phyloP scores from a whole-genome alignment of 2,113 vertebrate species.

The Hemichromis elongatus region DNA sequence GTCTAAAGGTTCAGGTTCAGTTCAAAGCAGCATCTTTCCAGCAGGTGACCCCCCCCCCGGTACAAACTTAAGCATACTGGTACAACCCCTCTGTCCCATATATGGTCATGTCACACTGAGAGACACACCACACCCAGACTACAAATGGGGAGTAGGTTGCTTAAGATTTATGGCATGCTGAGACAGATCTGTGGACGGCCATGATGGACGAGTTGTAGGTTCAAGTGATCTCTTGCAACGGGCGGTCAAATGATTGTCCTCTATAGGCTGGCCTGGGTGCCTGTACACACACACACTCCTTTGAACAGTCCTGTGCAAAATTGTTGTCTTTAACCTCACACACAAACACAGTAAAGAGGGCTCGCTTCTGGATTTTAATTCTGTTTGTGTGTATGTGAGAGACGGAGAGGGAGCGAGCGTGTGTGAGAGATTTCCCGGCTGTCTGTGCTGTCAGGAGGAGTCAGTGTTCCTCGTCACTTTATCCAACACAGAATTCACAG shows the following conservation, averaged over 20 bases:
- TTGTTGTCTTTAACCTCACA: neutral
- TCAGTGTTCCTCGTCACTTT: slow-evolving; percentile 30
- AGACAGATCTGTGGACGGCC: slow-evolving; percentile 36
- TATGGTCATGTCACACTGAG: slow-evolving; percentile 54
- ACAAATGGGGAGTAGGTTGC: neutral
- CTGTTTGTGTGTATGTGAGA: neutral
- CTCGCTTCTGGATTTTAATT: neutral
- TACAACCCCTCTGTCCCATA: slow-evolving; percentile 43
- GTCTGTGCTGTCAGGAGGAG: slow-evolving; percentile 34
- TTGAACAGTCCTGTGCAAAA: neutral
- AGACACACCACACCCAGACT: neutral
- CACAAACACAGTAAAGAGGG: neutral
- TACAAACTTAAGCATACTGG: neutral
- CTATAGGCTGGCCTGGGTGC: neutral
- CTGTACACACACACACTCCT: neutral
- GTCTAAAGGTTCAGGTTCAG: neutral
- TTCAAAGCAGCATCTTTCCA: neutral
- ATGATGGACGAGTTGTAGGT: slow-evolving; percentile 41
- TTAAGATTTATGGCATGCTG: slow-evolving; percentile 10
- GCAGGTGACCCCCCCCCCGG: slow-evolving; percentile 19
- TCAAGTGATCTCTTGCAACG: neutral
- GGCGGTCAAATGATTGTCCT: neutral
- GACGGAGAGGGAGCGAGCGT: neutral
- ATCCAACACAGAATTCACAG: slow-evolving; percentile 28
- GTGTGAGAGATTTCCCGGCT: slow-evolving; percentile 1